Evolutionary conservation across 2,888 invertebrate species (phyloP).

Genomic region (Drosophila emarginata): DNA sequence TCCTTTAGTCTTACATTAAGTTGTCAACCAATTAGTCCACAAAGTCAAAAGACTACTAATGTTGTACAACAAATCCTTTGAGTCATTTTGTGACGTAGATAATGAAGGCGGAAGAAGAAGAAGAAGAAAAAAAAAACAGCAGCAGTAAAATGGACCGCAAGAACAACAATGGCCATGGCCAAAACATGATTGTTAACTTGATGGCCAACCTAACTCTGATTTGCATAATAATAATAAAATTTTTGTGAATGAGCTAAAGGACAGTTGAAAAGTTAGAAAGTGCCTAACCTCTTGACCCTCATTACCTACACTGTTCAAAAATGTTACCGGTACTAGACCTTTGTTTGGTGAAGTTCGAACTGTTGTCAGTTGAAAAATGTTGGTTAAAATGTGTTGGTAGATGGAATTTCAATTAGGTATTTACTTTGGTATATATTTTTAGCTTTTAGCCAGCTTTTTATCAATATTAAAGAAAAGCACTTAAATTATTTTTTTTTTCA

Average conservation of each 20-base stretch:
- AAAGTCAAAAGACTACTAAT: slow-evolving; percentile 29
- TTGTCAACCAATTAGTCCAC: slow-evolving; percentile 75
- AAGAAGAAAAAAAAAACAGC: slow-evolving; percentile 25
- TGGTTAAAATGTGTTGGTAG: too few relatives aligned
- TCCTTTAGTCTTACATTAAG: slow-evolving; percentile 70
- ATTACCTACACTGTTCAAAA: background rate
- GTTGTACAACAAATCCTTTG: slow-evolving; percentile 62
- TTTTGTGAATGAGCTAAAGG: slow-evolving; percentile 68
- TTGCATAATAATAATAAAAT: slow-evolving; percentile 79
- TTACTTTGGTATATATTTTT: too few relatives aligned
- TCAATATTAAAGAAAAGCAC: too few relatives aligned
- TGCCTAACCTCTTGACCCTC: slow-evolving; percentile 1
- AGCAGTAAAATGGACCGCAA: background rate
- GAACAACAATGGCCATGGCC: slow-evolving; percentile 4
- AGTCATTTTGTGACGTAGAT: slow-evolving; percentile 64
- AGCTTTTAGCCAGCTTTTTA: too few relatives aligned
- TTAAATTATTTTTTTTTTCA: too few relatives aligned
- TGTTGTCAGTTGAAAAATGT: too few relatives aligned
- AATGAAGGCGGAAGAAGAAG: slow-evolving; percentile 39
- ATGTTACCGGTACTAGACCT: too few relatives aligned
- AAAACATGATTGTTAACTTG: slow-evolving; percentile 69
- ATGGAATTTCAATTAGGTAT: too few relatives aligned
- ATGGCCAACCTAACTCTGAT: slow-evolving; percentile 72
- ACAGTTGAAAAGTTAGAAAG: slow-evolving; percentile 4
- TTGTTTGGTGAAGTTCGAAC: too few relatives aligned